These are phyloP conservation scores for Catocala fraxini DNA, from an alignment of 2,888 invertebrate species.

Conservation along the genomic window DNA sequence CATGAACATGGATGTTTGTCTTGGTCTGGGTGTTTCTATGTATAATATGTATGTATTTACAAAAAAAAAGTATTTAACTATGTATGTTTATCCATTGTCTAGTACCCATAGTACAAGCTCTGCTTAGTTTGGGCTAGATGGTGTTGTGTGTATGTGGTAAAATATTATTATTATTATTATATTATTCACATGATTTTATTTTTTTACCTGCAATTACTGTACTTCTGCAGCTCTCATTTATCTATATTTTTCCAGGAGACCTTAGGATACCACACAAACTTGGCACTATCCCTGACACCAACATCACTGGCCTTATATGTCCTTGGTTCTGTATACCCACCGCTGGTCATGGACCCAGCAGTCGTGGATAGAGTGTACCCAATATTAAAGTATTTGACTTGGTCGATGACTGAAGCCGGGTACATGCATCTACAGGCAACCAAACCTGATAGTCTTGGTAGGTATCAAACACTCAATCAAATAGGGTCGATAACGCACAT, in stretches of 20 bases:
- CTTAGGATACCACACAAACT: constrained; percentile 39
- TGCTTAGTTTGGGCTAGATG: too few species aligned
- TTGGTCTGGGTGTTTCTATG: too few species aligned
- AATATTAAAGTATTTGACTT: constrained; percentile 10
- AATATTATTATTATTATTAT: too few species aligned
- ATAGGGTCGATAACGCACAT: not conserved
- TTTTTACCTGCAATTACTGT: too few species aligned
- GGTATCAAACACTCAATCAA: not conserved
- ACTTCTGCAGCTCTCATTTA: not conserved
- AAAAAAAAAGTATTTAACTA: too few species aligned
- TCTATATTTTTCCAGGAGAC: constrained; percentile 24
- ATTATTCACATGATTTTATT: too few species aligned
- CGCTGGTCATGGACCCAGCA: constrained; percentile 13
- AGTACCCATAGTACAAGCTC: too few species aligned
- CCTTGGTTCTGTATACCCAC: constrained; percentile 23
- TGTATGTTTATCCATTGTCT: too few species aligned
- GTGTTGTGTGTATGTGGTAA: too few species aligned
- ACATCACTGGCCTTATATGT: constrained; percentile 17
- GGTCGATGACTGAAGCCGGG: constrained; percentile 16
- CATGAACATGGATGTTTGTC: too few species aligned
- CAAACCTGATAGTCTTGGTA: constrained; percentile 46
- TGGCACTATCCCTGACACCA: constrained; percentile 14
- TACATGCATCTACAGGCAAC: constrained; percentile 41
- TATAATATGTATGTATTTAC: too few species aligned
- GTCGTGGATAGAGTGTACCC: constrained; percentile 35